These are phyloP conservation scores for Campoletis raptor DNA, from an alignment of 2,888 invertebrate genomes.

Conservation along the genomic window DNA sequence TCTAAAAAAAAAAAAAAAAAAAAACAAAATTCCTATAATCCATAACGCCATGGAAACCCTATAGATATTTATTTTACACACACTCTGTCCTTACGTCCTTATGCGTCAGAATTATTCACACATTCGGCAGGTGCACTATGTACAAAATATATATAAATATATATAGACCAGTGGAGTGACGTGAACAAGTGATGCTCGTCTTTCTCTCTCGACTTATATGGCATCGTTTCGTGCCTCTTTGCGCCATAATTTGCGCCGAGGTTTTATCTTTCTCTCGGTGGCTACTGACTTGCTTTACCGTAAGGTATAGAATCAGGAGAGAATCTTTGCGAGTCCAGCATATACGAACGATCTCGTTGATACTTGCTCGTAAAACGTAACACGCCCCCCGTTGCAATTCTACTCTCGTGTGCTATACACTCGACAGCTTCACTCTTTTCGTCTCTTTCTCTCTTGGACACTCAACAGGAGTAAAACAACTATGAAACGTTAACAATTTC, in stretches of 20 bases:
- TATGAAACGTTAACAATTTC: conserved; percentile 63
- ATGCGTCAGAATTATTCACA: background rate
- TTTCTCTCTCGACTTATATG: conserved; percentile 60
- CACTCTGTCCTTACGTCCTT: background rate
- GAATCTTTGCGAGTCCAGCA: conserved; percentile 40
- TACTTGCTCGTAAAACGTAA: conserved; percentile 65
- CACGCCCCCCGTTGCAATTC: conserved; percentile 61
- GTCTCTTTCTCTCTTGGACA: conserved; percentile 14
- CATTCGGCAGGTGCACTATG: background rate
- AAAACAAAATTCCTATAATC: background rate
- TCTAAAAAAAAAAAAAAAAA: background rate
- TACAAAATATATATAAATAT: too few species aligned
- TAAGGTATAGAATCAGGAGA: conserved; percentile 20
- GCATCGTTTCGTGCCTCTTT: conserved; percentile 62
- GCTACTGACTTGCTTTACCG: conserved; percentile 29
- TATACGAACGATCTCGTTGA: conserved; percentile 60
- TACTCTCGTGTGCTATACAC: conserved; percentile 27
- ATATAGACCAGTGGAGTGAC: conserved; percentile 35
- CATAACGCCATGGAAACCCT: background rate
- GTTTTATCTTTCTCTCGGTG: conserved; percentile 38
- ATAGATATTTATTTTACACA: background rate
- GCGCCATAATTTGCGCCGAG: conserved; percentile 65
- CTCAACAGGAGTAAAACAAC: conserved; percentile 44
- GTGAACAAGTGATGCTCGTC: conserved; percentile 41
- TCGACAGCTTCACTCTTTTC: conserved; percentile 10